Conservation (phyloP, 2,113 vertebrate genomes). For the Anguilla rostrata region DNA sequence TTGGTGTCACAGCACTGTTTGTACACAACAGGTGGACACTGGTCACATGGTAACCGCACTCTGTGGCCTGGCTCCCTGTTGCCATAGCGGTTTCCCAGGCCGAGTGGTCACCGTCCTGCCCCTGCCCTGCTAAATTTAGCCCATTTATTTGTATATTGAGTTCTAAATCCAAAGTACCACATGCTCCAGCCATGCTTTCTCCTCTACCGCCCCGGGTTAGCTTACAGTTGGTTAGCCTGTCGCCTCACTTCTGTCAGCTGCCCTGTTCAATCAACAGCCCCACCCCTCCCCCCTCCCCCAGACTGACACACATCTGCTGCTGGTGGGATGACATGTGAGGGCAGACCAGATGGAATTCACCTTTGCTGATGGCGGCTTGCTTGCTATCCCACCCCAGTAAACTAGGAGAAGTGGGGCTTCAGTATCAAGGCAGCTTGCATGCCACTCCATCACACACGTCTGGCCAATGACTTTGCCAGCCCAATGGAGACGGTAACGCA, state of each 20-base stretch:
- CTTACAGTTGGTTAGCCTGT: constrained; percentile 56
- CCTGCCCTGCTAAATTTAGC: constrained; percentile 60
- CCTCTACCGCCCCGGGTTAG: constrained; percentile 48
- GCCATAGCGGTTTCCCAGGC: constrained; percentile 48
- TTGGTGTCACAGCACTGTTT: neutral
- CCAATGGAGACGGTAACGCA: neutral
- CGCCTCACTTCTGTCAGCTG: constrained; percentile 63
- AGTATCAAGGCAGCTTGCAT: neutral
- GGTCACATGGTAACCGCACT: neutral
- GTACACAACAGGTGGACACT: constrained; percentile 25
- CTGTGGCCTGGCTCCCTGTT: constrained; percentile 5
- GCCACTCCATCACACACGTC: neutral
- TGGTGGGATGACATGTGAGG: constrained; percentile 46
- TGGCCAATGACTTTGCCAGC: neutral
- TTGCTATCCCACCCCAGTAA: neutral
- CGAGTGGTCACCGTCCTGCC: constrained; percentile 30
- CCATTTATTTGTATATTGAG: constrained; percentile 74
- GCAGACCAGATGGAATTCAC: constrained; percentile 47
- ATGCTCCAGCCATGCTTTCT: constrained; percentile 49
- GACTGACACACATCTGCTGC: constrained; percentile 56
- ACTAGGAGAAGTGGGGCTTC: neutral
- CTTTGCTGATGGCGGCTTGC: constrained; percentile 15
- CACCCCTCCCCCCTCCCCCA: constrained; percentile 1
- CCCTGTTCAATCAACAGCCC: constrained; percentile 65
- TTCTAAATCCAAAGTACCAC: constrained; percentile 77